These are phyloP conservation scores for Brachyalestes nurse DNA, from an alignment of 2,797 vertebrate genomes.

Conservation along the genomic window DNA sequence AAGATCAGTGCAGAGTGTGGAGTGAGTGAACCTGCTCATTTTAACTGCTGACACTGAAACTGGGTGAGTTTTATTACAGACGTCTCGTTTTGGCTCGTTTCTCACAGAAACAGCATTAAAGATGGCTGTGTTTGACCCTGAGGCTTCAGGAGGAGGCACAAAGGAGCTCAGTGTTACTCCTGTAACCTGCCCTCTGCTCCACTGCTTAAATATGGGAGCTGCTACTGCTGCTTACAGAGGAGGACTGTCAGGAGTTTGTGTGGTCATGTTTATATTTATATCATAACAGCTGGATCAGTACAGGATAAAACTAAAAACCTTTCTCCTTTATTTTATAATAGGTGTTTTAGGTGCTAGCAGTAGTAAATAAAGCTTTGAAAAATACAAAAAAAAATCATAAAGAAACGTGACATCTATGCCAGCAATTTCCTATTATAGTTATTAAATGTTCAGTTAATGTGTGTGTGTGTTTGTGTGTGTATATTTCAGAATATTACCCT, in stretches of 20 bases:
- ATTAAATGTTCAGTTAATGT: too few species aligned
- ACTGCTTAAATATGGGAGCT: conserved; percentile 30
- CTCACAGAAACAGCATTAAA: conserved; percentile 12
- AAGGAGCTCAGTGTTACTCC: conserved; percentile 25
- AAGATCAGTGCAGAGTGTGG: background rate
- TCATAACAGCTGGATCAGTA: background rate
- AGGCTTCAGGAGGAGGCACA: background rate
- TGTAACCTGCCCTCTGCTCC: conserved; percentile 39
- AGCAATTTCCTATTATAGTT: too few species aligned
- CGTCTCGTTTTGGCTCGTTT: background rate
- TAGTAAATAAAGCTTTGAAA: too few species aligned
- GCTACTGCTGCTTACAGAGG: background rate
- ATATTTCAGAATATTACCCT: background rate
- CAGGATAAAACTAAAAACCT: background rate
- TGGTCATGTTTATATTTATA: background rate
- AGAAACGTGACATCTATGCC: too few species aligned
- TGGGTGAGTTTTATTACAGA: conserved; percentile 14
- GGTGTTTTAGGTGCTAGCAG: background rate
- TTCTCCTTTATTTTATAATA: too few species aligned
- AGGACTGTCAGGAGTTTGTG: background rate
- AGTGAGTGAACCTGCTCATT: conserved; percentile 8
- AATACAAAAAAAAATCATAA: too few species aligned
- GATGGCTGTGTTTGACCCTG: conserved; percentile 28
- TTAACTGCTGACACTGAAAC: background rate
- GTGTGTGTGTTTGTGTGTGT: too few species aligned